Conservation (phyloP, 1,140 invertebrate genomes). For the Araneus ventricosus region DNA sequence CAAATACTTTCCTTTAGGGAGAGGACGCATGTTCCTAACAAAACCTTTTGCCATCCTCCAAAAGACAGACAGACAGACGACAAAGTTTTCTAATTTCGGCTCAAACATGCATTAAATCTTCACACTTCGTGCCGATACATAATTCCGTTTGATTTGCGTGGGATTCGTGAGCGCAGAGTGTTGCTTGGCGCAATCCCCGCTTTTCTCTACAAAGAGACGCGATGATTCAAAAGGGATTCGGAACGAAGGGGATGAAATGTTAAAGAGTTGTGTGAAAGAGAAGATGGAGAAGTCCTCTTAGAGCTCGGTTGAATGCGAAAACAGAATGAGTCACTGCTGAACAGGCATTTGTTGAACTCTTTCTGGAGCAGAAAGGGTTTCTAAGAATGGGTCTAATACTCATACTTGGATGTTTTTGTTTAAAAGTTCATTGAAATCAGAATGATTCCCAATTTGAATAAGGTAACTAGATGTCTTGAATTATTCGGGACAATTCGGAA, state of each 20-base stretch:
- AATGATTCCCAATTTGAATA: no score
- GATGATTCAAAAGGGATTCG: background rate
- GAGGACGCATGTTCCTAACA: background rate
- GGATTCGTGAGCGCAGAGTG: background rate
- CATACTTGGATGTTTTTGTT: background rate
- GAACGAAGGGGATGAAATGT: background rate
- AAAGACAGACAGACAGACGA: background rate
- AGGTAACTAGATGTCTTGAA: no score
- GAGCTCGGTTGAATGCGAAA: no score
- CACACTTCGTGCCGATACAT: background rate
- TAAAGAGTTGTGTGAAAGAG: background rate
- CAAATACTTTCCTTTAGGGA: background rate
- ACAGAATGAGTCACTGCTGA: background rate
- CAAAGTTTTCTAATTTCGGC: slow-evolving; percentile 21
- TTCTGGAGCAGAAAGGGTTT: background rate
- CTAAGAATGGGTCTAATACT: background rate
- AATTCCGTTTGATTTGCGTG: background rate
- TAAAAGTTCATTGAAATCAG: no score
- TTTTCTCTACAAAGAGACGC: background rate
- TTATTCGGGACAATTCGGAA: no score
- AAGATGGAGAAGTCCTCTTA: background rate
- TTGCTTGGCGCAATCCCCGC: background rate
- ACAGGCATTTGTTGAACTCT: background rate
- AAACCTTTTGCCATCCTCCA: background rate
- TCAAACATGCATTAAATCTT: background rate